Evolutionary conservation across 2,113 vertebrate genomes (phyloP).

Genomic region (Otus sunia): DNA sequence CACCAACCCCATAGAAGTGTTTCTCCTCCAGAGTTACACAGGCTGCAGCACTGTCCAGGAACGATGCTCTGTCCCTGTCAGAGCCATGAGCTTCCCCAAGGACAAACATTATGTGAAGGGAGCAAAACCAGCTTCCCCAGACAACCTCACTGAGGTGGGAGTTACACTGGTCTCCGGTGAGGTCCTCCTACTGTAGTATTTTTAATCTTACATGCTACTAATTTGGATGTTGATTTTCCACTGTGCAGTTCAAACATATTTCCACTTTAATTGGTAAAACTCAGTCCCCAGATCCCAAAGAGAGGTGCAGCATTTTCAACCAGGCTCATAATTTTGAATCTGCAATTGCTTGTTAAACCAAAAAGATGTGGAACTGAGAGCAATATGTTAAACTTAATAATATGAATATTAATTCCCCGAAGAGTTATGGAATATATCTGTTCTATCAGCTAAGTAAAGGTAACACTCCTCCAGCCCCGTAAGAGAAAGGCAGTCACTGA

Average conservation of each 20-base stretch:
- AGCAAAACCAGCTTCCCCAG: background rate
- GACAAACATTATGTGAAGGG: background rate
- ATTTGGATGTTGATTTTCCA: slow-evolving; percentile 41
- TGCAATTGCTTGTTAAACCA: slow-evolving; percentile 51
- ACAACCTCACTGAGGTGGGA: background rate
- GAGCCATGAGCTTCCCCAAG: background rate
- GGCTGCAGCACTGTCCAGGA: background rate
- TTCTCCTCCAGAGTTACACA: background rate
- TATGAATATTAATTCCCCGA: slow-evolving; percentile 47
- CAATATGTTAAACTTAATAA: slow-evolving; percentile 44
- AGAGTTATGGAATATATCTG: background rate
- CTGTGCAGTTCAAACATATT: slow-evolving; percentile 3
- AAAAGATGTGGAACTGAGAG: slow-evolving; percentile 9
- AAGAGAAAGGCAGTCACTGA: background rate
- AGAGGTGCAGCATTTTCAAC: slow-evolving; percentile 39
- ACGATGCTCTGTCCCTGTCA: background rate
- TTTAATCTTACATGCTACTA: background rate
- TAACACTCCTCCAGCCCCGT: background rate
- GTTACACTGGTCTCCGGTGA: background rate
- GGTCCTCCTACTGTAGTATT: background rate
- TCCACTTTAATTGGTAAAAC: slow-evolving; percentile 52
- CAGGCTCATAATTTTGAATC: slow-evolving; percentile 31
- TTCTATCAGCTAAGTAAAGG: slow-evolving; percentile 1
- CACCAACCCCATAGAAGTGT: background rate
- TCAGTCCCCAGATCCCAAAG: slow-evolving; percentile 34